Conservation (phyloP, 2,888 invertebrate species). For the Odontocolon sp. region DNA sequence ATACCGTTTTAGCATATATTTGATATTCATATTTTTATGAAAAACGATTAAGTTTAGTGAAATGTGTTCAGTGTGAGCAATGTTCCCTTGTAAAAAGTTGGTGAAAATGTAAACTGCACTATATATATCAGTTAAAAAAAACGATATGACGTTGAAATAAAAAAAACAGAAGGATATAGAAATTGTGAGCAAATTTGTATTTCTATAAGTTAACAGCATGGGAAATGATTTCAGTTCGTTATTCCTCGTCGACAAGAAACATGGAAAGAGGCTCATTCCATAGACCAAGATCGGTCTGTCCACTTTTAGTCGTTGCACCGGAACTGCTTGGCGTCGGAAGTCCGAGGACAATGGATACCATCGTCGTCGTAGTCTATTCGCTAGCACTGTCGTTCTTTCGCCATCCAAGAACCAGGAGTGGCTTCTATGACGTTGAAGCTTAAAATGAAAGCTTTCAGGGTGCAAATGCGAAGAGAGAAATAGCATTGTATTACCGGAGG, state of each 20-base stretch:
- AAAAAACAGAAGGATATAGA: neutral
- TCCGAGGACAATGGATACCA: slow-evolving; percentile 52
- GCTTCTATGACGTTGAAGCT: slow-evolving; percentile 43
- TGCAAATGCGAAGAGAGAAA: slow-evolving; percentile 38
- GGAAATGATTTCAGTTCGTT: slow-evolving; percentile 39
- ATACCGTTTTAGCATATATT: no score
- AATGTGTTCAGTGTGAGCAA: no score
- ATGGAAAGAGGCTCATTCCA: neutral
- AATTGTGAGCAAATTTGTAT: neutral
- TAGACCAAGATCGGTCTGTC: neutral
- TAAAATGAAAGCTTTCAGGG: slow-evolving; percentile 52
- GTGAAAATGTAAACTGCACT: no score
- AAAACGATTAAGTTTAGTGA: no score
- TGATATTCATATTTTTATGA: no score
- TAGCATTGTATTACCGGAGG: slow-evolving; percentile 35
- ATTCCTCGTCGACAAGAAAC: neutral
- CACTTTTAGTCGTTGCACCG: slow-evolving; percentile 18
- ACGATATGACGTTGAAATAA: no score
- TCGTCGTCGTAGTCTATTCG: slow-evolving; percentile 21
- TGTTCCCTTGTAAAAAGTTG: no score
- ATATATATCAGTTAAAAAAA: no score
- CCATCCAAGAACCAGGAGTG: slow-evolving; percentile 33
- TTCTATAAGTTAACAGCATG: slow-evolving; percentile 1
- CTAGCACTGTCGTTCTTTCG: slow-evolving; percentile 13
- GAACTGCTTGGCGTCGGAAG: slow-evolving; percentile 52